Base-by-base conservation (phyloP, 2,113 vertebrate species). In the Xerus inauris region DNA sequence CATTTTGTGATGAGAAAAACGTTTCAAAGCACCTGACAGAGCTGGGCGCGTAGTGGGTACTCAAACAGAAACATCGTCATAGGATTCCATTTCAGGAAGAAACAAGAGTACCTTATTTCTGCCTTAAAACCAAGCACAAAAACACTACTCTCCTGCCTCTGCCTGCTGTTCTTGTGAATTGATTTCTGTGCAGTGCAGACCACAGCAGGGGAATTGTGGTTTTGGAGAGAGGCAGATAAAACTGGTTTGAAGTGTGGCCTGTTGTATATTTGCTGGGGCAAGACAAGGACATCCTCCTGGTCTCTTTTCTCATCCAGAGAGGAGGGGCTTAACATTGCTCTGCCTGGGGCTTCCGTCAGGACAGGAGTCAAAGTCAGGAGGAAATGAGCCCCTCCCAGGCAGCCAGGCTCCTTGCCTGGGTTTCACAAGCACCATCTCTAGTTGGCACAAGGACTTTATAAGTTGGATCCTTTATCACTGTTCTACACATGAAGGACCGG, bases 321-420 rank as follows among this genome's bases (percentile, higher is more conserved):
- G 12, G 35, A 9, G 0, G 47, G 6, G 16, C 1, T 22, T 16
- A 42, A 47, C 40, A 3, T 10, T 2, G 9, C 17, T 19, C 24
- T n/a, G 20, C 45, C 64, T 14, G 8, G 32, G 57, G 11, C 14
- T 77, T 62, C 83, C 20, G n/a, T 7, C 30, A n/a, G 54, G 45
- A 35, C 4, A 2, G 6, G 19, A 1, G 13, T 22, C 6, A 84
- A 4, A 40, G 35, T 35, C n/a, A n/a, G n/a, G n/a, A n/a, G n/a
- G n/a, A n/a, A n/a, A n/a, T n/a, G n/a, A n/a, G n/a, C n/a, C n/a
- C n/a, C n/a, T n/a, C n/a, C n/a, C n/a, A n/a, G n/a, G n/a, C n/a
- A n/a, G 11, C 2, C 11, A 20, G 35, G 12, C 8, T 2, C 38
- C 7, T 30, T 0, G 0, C 11, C 1, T 7, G 30, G 4, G 2